Percentiles rank a stretch among this genome's conserved stretches.
Conservation (phyloP, 92 coral and sea anemone genomes). For the Scolanthus callimorphus region DNA sequence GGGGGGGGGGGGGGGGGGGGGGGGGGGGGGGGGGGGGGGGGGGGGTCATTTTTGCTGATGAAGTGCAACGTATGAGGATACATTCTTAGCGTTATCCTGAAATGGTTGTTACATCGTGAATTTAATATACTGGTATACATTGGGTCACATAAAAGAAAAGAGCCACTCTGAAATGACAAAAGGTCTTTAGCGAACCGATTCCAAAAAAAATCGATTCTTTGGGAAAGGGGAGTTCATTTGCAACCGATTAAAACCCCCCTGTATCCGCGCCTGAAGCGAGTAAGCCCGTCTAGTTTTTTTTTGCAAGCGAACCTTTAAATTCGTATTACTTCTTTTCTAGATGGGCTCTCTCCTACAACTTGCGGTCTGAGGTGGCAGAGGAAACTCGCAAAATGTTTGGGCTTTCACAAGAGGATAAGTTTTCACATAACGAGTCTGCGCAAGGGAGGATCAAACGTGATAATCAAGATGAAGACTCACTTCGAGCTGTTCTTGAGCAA, state of each 20-base stretch:
- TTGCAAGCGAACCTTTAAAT: too few relatives aligned
- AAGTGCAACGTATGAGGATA: too few relatives aligned
- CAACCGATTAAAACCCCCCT: too few relatives aligned
- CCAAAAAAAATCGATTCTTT: too few relatives aligned
- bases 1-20: not conserved
- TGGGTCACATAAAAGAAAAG: too few relatives aligned
- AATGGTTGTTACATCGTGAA: too few relatives aligned
- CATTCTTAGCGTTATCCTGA: too few relatives aligned
- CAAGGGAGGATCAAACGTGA: constrained; percentile 43
- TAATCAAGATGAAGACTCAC: constrained; percentile 45
- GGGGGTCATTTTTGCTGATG: too few relatives aligned
- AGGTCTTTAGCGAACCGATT: not conserved
- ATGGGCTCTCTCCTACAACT: constrained; percentile 41
- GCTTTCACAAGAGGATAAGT: constrained; percentile 47
- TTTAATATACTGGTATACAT: too few relatives aligned
- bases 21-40: not conserved
- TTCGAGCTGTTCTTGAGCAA: constrained; percentile 32
- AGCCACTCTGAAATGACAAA: too few relatives aligned
- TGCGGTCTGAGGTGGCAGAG: constrained; percentile 50
- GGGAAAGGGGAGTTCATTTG: too few relatives aligned
- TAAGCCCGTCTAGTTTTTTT: not conserved
- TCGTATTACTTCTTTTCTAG: not conserved
- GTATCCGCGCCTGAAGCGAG: too few relatives aligned
- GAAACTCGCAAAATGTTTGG: constrained; percentile 49
- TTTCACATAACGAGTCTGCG: constrained; percentile 51